Base-by-base conservation (phyloP, 2,888 invertebrate genomes). In the Crematogaster levior region DNA sequence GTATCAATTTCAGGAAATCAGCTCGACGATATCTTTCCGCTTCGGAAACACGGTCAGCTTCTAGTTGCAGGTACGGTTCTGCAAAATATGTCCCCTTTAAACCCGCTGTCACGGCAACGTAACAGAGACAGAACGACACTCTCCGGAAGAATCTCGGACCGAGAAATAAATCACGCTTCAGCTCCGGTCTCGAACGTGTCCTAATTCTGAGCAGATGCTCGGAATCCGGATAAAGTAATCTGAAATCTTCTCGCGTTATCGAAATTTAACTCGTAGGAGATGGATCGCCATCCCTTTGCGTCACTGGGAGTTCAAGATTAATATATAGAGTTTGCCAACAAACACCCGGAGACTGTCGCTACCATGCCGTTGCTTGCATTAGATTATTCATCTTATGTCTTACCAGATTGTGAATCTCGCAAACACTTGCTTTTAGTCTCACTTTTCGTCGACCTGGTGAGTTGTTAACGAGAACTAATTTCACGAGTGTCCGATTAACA, bases 1-100 rank as follows among this genome's bases (percentile, higher is more conserved):
- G 89, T 90, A 91, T 91, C 91, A 90, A 91, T 91, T 90, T 86
- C 61, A 74, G 61, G 66, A 86, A 86, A 89, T 89, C 88, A 85
- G 82, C n/a, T 12, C 10, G 73, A 73, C 86, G 89, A 90, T 90
- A 88, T 82, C 83, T 83, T 65, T 73, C 72, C 79, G 58, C 48
- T 63, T 43, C 3, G 10, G 34, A 56, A 51, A 79, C 27, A 63
- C 30, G 68, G 68, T 65, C 72, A 72, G 65, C 48, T 27, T 51
- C 27, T 18, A 70, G 74, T 63, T 53, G 53, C 37, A 46, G 27
- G 10, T 48, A 48, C 58, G 74, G 40, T 37, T 70, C 70, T 21
- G 34, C 65, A 61, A 85, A 72, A 75, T 85, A 48, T 48, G 63
- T 56, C n/a, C 56, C 48, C 53, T 46, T 63, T 56, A 53, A 82